These are phyloP conservation scores for Zaprionus tsacasi DNA, from an alignment of 1,140 invertebrate genomes.

Conservation along the genomic window DNA sequence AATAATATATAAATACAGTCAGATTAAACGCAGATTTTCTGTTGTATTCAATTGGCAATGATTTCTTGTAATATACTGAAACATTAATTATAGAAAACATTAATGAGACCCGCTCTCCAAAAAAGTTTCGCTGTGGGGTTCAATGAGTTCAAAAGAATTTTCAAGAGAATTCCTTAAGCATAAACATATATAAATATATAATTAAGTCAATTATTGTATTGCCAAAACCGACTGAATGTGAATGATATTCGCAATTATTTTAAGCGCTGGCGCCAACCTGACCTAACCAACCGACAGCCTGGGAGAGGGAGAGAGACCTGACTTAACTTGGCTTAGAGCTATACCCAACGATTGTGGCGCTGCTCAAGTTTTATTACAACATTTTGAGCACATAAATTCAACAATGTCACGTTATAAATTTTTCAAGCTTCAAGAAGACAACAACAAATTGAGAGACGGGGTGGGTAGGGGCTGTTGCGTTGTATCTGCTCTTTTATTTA, in stretches of 20 bases:
- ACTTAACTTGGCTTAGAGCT: not conserved
- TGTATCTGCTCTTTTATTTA: conserved; percentile 76
- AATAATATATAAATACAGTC: conserved; percentile 35
- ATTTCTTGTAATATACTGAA: conserved; percentile 19
- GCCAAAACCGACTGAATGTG: conserved; percentile 17
- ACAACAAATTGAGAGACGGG: conserved; percentile 13
- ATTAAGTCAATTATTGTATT: conserved; percentile 47
- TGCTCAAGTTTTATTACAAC: conserved; percentile 72
- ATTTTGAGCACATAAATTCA: conserved; percentile 73
- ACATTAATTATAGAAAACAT: conserved; percentile 32
- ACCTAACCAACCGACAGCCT: not conserved
- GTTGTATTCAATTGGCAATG: conserved; percentile 42
- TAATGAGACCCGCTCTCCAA: too few relatives aligned
- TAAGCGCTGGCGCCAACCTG: conserved; percentile 58
- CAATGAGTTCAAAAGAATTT: conserved; percentile 33
- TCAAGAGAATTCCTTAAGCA: conserved; percentile 9
- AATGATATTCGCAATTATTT: conserved; percentile 62
- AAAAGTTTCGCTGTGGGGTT: not conserved
- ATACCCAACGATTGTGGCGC: conserved; percentile 2
- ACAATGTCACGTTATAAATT: conserved; percentile 82
- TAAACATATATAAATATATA: conserved; percentile 26
- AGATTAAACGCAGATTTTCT: conserved; percentile 22
- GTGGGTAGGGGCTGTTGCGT: conserved; percentile 29
- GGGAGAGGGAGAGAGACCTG: not conserved
- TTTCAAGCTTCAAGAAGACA: conserved; percentile 39